Evolutionary conservation across 2,888 invertebrate genomes (phyloP).

Genomic region (Tholera decimalis): DNA sequence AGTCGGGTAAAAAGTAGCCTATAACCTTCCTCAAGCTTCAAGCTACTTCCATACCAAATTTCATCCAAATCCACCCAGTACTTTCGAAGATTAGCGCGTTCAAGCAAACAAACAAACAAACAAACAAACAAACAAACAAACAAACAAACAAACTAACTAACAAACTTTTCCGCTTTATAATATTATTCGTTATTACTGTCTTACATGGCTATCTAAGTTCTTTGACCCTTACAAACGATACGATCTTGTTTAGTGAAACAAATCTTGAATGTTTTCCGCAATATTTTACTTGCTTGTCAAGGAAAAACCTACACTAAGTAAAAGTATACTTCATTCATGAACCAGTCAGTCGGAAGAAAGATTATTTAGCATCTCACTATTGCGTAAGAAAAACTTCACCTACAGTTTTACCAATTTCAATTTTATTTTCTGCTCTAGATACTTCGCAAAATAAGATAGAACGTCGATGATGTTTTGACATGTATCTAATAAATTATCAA

Average conservation of each 20-base stretch:
- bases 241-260: not conserved
- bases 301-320: not conserved
- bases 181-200: not conserved
- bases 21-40: no score
- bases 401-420: conserved; percentile 24
- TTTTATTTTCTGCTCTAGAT: conserved; percentile 32
- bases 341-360: conserved; percentile 44
- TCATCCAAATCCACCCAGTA: no score
- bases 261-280: not conserved
- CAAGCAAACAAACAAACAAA: no score
- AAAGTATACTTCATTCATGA: conserved; percentile 25
- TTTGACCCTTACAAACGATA: not conserved
- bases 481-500: not conserved
- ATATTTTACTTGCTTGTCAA: conserved; percentile 21
- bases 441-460: conserved; percentile 28
- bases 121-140: no score
- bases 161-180: no score
- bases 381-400: conserved; percentile 43
- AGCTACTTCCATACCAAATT: no score
- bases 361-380: conserved; percentile 33
- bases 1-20: no score
- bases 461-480: conserved; percentile 3
- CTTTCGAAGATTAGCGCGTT: no score
- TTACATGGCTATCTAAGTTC: not conserved
- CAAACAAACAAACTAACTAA: no score